Percentiles rank a stretch among this genome's conserved stretches.
Conservation (phyloP, 2,888 invertebrate genomes). For the Biston stratarius region DNA sequence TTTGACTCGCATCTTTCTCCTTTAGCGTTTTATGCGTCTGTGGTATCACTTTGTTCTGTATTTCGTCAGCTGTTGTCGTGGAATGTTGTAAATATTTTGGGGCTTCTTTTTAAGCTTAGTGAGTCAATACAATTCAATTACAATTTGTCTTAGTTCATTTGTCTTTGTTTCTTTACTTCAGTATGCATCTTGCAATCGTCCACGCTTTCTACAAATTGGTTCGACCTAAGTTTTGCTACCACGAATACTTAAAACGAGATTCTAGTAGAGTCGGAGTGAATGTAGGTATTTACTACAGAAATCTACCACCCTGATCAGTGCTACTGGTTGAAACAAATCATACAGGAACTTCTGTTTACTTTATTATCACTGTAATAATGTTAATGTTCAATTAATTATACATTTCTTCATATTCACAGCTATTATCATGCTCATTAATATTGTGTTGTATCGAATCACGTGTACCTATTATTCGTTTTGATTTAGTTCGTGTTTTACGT, state of each 20-base stretch:
- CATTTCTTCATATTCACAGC: constrained; percentile 42
- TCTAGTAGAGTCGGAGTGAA: neutral
- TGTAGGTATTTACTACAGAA: too few species aligned
- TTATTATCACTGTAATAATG: constrained; percentile 12
- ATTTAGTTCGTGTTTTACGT: constrained; percentile 53
- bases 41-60: constrained; percentile 6
- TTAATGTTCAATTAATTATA: constrained; percentile 38
- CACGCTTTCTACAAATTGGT: constrained; percentile 11
- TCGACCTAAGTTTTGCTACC: neutral
- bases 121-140: constrained; percentile 1
- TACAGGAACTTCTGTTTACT: neutral
- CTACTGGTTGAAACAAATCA: neutral
- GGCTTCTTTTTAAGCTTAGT: neutral
- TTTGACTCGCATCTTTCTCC: constrained; percentile 19
- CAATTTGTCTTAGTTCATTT: neutral
- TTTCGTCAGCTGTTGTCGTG: constrained; percentile 13
- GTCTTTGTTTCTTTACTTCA: neutral
- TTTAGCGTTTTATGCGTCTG: constrained; percentile 15
- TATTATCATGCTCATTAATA: constrained; percentile 53
- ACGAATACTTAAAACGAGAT: neutral
- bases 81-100: neutral
- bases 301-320: neutral
- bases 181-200: neutral
- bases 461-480: constrained; percentile 53
- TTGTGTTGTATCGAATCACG: constrained; percentile 47